phyloP scores from a whole-genome alignment of 2,888 invertebrate genomes.

The Caenorhabditis sp. region DNA sequence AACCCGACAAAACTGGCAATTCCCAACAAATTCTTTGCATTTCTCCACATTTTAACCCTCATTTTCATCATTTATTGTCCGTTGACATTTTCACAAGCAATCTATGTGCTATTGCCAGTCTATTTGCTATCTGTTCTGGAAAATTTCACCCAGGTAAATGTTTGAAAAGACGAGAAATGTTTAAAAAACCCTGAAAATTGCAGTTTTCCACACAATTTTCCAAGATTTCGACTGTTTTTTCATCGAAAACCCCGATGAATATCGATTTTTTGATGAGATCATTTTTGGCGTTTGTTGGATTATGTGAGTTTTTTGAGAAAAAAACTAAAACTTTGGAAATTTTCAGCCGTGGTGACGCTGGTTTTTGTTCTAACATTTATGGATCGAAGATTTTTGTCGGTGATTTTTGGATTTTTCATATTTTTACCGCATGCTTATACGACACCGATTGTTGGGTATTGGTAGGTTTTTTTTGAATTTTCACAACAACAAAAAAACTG shows the following conservation, averaged over 20 bases:
- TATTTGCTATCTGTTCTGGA: constrained; percentile 47
- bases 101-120: constrained; percentile 59
- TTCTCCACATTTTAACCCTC: neutral
- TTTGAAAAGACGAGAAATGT: neutral
- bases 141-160: constrained; percentile 32
- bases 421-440: constrained; percentile 40
- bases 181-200: neutral
- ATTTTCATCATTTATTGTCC: constrained; percentile 29
- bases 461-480: neutral
- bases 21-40: constrained; percentile 10
- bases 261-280: constrained; percentile 24
- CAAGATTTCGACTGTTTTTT: neutral
- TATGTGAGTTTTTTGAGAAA: constrained; percentile 17
- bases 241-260: constrained; percentile 5
- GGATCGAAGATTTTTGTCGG: constrained; percentile 49
- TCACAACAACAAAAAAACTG: neutral
- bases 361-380: constrained; percentile 59
- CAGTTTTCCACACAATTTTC: neutral
- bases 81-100: constrained; percentile 42
- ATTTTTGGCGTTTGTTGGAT: constrained; percentile 30
- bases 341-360: constrained; percentile 47
- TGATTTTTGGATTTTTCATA: constrained; percentile 52
- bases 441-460: neutral
- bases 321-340: neutral
- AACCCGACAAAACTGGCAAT: neutral